These are phyloP conservation scores for Hemichromis elongatus DNA, from an alignment of 2,113 vertebrate genomes.

Conservation along the genomic window DNA sequence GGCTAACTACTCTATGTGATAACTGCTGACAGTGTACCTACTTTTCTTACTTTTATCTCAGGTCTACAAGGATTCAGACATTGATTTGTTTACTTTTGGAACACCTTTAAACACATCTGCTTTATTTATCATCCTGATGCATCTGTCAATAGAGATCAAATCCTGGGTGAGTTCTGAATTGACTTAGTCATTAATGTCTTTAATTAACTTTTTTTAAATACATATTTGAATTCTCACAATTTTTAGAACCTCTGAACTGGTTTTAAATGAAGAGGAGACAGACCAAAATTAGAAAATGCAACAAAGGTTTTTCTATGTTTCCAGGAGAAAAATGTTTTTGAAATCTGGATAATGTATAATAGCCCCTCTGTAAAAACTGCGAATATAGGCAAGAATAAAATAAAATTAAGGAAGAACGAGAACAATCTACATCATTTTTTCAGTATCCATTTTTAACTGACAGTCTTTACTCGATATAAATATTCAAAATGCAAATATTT, in stretches of 20 bases:
- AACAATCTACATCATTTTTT: not conserved
- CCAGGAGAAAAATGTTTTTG: not conserved
- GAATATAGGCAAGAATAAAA: not conserved
- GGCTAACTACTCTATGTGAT: not conserved
- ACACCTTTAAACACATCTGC: conserved; percentile 85
- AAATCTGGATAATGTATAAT: not conserved
- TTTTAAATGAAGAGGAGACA: not conserved
- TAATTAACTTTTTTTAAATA: not conserved
- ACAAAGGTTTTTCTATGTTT: not conserved
- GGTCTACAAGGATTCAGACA: conserved; percentile 81
- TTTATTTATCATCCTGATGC: conserved; percentile 86
- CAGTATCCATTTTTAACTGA: not conserved
- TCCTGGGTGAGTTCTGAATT: conserved; percentile 81
- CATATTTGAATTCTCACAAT: not conserved
- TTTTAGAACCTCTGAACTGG: not conserved
- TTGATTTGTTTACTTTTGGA: conserved; percentile 87
- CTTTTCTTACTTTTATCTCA: conserved; percentile 43
- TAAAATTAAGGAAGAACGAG: not conserved
- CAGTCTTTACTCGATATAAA: not conserved
- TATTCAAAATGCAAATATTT: not conserved
- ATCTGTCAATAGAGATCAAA: conserved; percentile 91
- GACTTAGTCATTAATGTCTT: not conserved
- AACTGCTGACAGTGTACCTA: not conserved
- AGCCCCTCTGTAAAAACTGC: not conserved
- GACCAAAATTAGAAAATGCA: not conserved